A percentile compares a stretch with the other conserved stretches of the same genome.
Evolutionary conservation across 2,797 vertebrate genomes (phyloP).

Genomic region (Varecia variegata): DNA sequence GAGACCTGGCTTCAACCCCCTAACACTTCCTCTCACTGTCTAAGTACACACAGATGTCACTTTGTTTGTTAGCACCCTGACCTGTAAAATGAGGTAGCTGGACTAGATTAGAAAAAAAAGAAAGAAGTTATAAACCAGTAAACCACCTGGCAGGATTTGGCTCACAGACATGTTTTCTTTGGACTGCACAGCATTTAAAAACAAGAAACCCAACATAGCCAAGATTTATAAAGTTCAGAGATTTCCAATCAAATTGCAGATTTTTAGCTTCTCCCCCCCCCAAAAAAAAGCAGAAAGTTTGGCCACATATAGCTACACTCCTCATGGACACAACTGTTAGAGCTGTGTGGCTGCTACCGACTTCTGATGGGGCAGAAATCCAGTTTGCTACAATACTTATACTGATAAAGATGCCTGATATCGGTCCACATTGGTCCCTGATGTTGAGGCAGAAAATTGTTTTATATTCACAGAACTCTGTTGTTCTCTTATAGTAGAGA

Average conservation of each 20-base stretch:
- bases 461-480: background rate
- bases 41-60: no score
- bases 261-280: background rate
- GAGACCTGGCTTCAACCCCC: background rate
- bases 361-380: background rate
- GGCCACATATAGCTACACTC: rapidly evolving
- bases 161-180: background rate
- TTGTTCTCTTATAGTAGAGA: background rate
- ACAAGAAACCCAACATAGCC: background rate
- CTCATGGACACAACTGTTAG: background rate
- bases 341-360: no score
- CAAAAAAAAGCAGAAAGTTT: background rate
- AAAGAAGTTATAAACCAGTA: background rate
- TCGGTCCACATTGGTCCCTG: background rate
- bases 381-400: background rate
- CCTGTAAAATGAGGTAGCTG: background rate
- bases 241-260: background rate
- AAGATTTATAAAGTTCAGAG: background rate
- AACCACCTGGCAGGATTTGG: background rate
- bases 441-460: background rate
- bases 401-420: background rate
- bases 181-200: background rate
- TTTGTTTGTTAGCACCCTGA: background rate
- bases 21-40: background rate
- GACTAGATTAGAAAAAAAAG: background rate